Evolutionary conservation across 2,888 invertebrate genomes (phyloP), one percentile per base, ranked within the genome.

Genomic region (Thymelicus acteon): DNA sequence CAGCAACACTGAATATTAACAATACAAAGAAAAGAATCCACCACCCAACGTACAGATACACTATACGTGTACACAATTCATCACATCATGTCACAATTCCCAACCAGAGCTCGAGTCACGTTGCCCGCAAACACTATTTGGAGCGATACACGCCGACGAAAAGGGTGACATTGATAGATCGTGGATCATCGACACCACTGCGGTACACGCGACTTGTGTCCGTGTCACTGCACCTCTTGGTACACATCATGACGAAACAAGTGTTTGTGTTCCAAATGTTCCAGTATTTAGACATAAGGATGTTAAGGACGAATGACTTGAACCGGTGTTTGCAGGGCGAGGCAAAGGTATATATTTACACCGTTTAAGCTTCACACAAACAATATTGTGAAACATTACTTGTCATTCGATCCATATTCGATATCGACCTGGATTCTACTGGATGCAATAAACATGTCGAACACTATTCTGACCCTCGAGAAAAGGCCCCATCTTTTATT

Each of bases 91-190:
- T 52, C 19, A 49, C 49, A 52, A 19, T 52, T 52, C 24, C 52
- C 4, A 52, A 52, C 52, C 52, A 52, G 52, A 52, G 19, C 12
- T 54, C 24, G 54, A 54, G 54, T 24, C 54, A 54, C 54, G 54
- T 12, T 24, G 0, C 54, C 54, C 54, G 24, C 24, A 24, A 24
- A 24, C 54, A 54, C 54, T 24, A 12, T 24, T 12, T 12, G 19
- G 54, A 54, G 54, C 54, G 24, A 54, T 24, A 54, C 24, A 8
- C 15, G 52, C 19, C 10, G 12, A 77, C 79, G 77, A 79, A 78
- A 77, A 79, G 81, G 79, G 73, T 83, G 88, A 86, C 88, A 82
- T 82, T 88, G 87, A 90, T 85, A 78, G 83, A 88, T 58, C 2
- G 39, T 8, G 58, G 37, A 65, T 87, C 81, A 84, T 85, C 83